Evolutionary conservation across 2,113 vertebrate species (phyloP).

Genomic region (Cyanistes caeruleus): DNA sequence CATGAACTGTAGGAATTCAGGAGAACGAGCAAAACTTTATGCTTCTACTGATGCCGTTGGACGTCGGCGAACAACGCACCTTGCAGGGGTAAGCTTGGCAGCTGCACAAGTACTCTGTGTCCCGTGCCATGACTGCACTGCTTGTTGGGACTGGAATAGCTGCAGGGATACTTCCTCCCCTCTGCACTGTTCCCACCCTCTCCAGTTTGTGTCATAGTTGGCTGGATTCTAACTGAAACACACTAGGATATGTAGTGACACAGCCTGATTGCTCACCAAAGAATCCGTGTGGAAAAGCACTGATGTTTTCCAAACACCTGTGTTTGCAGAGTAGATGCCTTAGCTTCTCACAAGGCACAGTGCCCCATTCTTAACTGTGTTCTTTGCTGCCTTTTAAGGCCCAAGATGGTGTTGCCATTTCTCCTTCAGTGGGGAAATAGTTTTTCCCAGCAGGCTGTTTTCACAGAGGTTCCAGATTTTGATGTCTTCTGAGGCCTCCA

Average conservation of each 20-base stretch:
- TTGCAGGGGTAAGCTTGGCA: slow-evolving; percentile 62
- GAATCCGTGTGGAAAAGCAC: background rate
- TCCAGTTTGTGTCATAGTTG: background rate
- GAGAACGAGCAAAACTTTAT: slow-evolving; percentile 83
- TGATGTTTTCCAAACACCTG: rapidly evolving
- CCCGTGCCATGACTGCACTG: background rate
- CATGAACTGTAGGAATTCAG: slow-evolving; percentile 81
- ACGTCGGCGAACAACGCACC: slow-evolving; percentile 78
- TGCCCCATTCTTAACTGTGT: background rate
- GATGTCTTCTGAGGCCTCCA: background rate
- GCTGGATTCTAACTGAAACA: background rate
- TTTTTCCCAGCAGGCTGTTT: background rate
- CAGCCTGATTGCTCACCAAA: background rate
- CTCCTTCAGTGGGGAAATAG: background rate
- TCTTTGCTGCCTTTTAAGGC: background rate
- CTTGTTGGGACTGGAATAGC: background rate
- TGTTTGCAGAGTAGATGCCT: background rate
- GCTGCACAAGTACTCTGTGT: rapidly evolving
- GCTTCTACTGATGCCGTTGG: slow-evolving; percentile 75
- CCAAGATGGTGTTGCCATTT: background rate
- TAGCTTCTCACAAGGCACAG: background rate
- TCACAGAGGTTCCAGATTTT: background rate
- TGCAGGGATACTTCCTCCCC: background rate
- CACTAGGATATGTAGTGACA: rapidly evolving
- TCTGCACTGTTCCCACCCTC: background rate